Base-by-base conservation (phyloP, 2,113 vertebrate species). In the Rhipidura dahli region DNA sequence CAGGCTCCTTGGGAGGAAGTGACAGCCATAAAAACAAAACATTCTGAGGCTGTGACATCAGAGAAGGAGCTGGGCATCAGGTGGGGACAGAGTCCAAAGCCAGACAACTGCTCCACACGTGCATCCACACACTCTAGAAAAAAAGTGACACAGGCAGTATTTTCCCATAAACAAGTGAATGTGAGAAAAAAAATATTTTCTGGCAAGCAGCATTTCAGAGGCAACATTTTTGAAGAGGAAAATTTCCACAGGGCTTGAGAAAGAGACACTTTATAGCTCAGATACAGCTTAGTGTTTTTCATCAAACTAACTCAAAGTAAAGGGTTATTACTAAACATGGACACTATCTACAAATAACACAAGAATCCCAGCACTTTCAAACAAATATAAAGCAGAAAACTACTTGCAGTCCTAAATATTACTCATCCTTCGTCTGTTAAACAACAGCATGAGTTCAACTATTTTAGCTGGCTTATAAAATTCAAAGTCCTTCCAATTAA, bases 391-490 rank as follows among this genome's bases (percentile, higher is more conserved):
- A 92, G 35, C 72, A 92, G 56, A 87, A 88, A 83, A 73, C n/a
- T 89, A 84, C 68, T n/a, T 82, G 28, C 78, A 89, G 35, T 65
- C 31, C 57, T 94, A 70, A 87, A 69, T 84, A 92, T 87, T 91
- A 95, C 57, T 87, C 83, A 87, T 49, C 51, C 44, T 66, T 70
- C 14, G 4, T 51, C 72, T 57, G 44, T 26, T 87, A 89, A 94
- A 94, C 80, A 93, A 78, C 89, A 81, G 89, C 94, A 81, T 8
- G 40, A 44, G 68, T 89, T 94, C 83, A 94, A 87, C 64, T 94
- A 71, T 94, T 95, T 94, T 31, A 93, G 77, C 35, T 92, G 77
- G 64, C 89, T 92, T 90, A 24, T 7, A 77, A 90, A 93, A 89
- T 50, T 56, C 51, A 26, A 33, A 77, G 24, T 60, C 65, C 53